Conservation (phyloP, 2,113 vertebrate species). For the Himantopus leucocephalus region DNA sequence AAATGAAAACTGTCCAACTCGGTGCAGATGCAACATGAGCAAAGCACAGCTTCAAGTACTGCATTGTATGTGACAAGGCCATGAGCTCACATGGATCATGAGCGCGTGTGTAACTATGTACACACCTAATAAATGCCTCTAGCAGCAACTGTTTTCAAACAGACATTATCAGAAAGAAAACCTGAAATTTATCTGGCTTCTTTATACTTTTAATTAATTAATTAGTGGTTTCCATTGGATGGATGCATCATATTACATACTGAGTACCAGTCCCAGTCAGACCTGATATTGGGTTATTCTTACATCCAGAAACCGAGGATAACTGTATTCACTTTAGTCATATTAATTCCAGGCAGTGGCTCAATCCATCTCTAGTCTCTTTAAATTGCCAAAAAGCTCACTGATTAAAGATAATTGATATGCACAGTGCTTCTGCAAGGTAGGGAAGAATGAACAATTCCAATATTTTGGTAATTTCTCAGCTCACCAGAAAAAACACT, state of each 20-base stretch:
- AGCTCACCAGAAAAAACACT: neutral
- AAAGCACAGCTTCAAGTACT: neutral
- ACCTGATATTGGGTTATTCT: neutral
- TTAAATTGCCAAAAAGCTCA: neutral
- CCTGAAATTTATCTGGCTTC: neutral
- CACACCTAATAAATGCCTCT: neutral
- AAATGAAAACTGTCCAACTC: neutral
- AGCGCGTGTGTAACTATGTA: neutral
- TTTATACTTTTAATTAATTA: neutral
- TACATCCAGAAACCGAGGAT: neutral
- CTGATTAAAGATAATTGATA: neutral
- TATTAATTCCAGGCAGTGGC: neutral
- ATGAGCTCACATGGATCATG: neutral
- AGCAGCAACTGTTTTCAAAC: neutral
- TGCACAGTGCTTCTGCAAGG: neutral
- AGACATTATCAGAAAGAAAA: neutral
- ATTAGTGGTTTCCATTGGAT: neutral
- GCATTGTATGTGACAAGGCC: neutral
- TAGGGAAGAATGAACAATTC: neutral
- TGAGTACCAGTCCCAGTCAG: neutral
- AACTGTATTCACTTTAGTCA: neutral
- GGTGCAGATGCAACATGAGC: neutral
- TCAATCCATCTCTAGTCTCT: neutral
- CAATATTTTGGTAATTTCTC: neutral
- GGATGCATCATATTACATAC: neutral